Base-by-base conservation (phyloP, 2,888 invertebrate genomes). In the Caenorhabditis sulstoni region DNA sequence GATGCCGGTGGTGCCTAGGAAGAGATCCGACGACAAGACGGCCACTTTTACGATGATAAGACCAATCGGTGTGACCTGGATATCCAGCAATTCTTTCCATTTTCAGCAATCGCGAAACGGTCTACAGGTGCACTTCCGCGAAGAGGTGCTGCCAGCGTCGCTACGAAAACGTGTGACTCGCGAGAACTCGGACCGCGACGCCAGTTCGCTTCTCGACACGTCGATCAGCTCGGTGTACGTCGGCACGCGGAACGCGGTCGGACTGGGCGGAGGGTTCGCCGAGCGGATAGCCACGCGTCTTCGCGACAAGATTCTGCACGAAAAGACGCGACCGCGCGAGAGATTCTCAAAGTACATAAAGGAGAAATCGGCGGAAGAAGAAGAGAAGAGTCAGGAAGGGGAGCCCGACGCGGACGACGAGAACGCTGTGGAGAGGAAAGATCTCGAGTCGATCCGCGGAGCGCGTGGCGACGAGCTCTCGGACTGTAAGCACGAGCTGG, bases 401-500 rank as follows among this genome's bases (percentile, higher is more conserved):
- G n/a, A n/a, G n/a, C n/a, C n/a, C 0, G 44, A 64, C 0, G 44
- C 58, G 7, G 55, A 61, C 3, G 44, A 39, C 12, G 65, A 75
- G 7, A 39, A 50, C 7, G 41, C 14, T n/a, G 64, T 74, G 18
- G 16, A 37, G 35, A 39, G 22, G 14, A 16, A 55, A 16, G 75
- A 81, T 22, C 57, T 81, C n/a, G 67, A 78, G 11, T 37, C 81
- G 47, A 65, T 75, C 45, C 81, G 87, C 3, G 61, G 66, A 23
- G 80, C 86, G 1, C 57, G 62, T 11, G 47, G 45, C 14, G 67
- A 70, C 5, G 87, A 87, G 59, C 52, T 77, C 3, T 79, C 79
- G 11, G 86, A 86, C 49, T 81, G 83, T 55, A 84, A 85, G 50
- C 86, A 81, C 53, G 84, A 82, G 52, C 59, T 80, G 47, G 86